Base-by-base conservation (phyloP, 2,888 invertebrate species). In the Cerastis rubricosa region DNA sequence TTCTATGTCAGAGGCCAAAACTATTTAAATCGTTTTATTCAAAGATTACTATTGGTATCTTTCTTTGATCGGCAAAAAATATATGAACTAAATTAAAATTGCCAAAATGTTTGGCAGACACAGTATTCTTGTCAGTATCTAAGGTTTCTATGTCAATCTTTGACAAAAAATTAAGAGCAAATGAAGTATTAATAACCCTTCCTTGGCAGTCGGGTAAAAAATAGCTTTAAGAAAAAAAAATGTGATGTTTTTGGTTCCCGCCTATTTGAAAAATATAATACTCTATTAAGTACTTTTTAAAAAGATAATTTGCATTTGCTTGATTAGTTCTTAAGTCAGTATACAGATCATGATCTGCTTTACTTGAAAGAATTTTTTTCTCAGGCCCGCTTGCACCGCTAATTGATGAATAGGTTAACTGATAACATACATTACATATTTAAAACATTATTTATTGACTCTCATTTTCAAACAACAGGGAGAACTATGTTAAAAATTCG, bases 191-290 rank as follows among this genome's bases (percentile, higher is more conserved):
- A 35, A 35, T 35, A 35, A 35, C 35, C 35, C 35, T 35, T 35
- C 35, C 35, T 35, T 35, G 35, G 35, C 1, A 35, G 35, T 35
- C 35, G 35, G 35, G 35, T 35, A 35, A 51, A 64, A 66, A 66
- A 35, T 45, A 59, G 43, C 11, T 45, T 59, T 59, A 78, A 59
- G 57, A 43, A 59, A 71, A 54, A 75, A 9, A 12, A 0, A 47
- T 71, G 65, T 65, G 71, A 65, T 78, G 29, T 22, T 71, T 61
- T 78, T 43, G 49, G 40, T 77, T 59, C 65, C 57, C 57, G 59
- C 22, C 59, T 49, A 14, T 22, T 71, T 77, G 5, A 45, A 65
- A 71, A 59, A 73, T 71, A 61, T 54, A 17, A 4, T 69, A 29
- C n/a, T 61, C 59, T n/a, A 22, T 71, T 71, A 59, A 47, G 19